phyloP scores from a whole-genome alignment of 2,888 invertebrate genomes.

The Catocala nupta region DNA sequence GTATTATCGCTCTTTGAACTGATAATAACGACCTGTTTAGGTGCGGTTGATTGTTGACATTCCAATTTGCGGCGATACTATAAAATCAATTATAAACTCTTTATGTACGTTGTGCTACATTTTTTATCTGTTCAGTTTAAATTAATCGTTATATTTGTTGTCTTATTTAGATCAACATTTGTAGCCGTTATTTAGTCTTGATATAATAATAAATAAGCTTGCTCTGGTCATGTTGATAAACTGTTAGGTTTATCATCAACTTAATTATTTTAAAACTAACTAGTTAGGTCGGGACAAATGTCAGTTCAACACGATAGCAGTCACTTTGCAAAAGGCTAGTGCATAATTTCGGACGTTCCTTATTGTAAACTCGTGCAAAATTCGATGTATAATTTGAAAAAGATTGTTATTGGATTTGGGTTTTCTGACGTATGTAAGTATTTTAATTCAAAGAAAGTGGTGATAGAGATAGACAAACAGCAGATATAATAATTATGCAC shows the following conservation, averaged over 20 bases:
- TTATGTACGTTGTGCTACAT: not conserved
- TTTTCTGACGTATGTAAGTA: too few species aligned
- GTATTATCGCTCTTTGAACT: slow-evolving; percentile 40
- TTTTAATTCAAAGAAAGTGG: too few species aligned
- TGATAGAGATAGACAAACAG: too few species aligned
- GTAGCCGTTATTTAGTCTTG: not conserved
- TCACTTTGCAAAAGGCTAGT: too few species aligned
- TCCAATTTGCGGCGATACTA: slow-evolving; percentile 26
- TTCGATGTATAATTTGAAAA: too few species aligned
- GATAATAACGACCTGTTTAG: slow-evolving; percentile 42
- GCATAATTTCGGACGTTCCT: not conserved
- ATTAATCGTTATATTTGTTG: not conserved
- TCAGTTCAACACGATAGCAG: not conserved
- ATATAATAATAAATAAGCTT: not conserved
- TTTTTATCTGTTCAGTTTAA: slow-evolving; percentile 1
- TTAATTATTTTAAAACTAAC: not conserved
- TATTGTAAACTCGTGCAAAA: too few species aligned
- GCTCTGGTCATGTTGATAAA: slow-evolving; percentile 29
- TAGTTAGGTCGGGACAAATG: not conserved
- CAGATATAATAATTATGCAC: too few species aligned
- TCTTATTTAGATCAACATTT: slow-evolving; percentile 4
- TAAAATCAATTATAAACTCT: slow-evolving; percentile 13
- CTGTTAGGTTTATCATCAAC: slow-evolving; percentile 10
- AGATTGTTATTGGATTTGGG: too few species aligned
- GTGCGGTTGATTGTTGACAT: slow-evolving; percentile 45